A percentile compares a stretch with the other conserved stretches of the same genome.
These are phyloP conservation scores for Pelagia noctiluca DNA, from an alignment of 30 jellyfish, hydroid and myxozoan genomes.

Conservation along the genomic window DNA sequence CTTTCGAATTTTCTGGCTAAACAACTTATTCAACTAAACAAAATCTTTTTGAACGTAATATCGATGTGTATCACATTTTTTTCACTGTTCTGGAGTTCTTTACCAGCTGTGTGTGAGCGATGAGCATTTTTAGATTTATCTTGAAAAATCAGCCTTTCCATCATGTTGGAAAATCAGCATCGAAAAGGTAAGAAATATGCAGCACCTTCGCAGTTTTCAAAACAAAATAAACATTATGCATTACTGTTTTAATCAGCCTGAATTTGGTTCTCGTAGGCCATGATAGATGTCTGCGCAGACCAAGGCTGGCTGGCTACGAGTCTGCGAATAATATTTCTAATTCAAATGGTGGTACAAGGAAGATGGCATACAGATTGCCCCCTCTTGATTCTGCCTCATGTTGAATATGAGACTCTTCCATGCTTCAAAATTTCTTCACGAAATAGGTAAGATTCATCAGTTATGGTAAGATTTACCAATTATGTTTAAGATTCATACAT, in stretches of 20 bases:
- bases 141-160: too few species aligned
- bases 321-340: conserved; percentile 70
- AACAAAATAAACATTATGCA: too few species aligned
- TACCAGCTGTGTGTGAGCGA: too few species aligned
- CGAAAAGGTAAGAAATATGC: too few species aligned
- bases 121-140: too few species aligned
- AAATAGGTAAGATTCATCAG: conserved; percentile 24
- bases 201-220: too few species aligned
- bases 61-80: neutral
- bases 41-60: too few species aligned
- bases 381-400: conserved; percentile 77
- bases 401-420: conserved; percentile 65
- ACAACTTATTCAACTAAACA: too few species aligned
- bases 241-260: too few species aligned
- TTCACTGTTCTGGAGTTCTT: too few species aligned
- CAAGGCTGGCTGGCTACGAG: conserved; percentile 93
- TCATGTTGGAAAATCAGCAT: too few species aligned
- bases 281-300: conserved; percentile 96
- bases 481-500: neutral
- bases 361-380: conserved; percentile 92
- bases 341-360: conserved; percentile 95
- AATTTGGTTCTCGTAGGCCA: conserved; percentile 84
- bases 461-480: neutral
- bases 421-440: conserved; percentile 45
- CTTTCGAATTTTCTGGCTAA: too few species aligned